phyloP scores from a whole-genome alignment of 37 sponge, comb jelly and placozoan genomes.

The Aplysina aerophoba region DNA sequence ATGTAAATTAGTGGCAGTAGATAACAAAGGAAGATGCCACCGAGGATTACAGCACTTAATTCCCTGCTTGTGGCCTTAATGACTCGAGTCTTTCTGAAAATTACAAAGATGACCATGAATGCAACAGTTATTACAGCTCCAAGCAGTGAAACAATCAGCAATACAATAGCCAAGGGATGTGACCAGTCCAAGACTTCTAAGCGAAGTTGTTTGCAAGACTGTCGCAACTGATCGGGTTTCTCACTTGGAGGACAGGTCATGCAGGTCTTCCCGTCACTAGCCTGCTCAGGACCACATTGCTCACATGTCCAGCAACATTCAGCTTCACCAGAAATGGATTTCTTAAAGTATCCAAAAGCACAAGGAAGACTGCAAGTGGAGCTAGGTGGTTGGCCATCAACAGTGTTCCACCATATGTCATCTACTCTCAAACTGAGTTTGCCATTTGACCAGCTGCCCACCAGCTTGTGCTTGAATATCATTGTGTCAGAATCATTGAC shows the following conservation, averaged over 20 bases:
- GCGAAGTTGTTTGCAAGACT: slow-evolving; percentile 32
- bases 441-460: slow-evolving; percentile 11
- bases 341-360: slow-evolving; percentile 28
- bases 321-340: slow-evolving; percentile 2
- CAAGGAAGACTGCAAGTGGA: slow-evolving; percentile 57
- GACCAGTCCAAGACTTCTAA: slow-evolving; percentile 18
- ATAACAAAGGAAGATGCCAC: slow-evolving; percentile 55
- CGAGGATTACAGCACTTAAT: slow-evolving; percentile 53
- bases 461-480: neutral
- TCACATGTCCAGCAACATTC: slow-evolving; percentile 67
- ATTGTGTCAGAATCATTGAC: neutral
- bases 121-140: slow-evolving; percentile 43
- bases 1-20: slow-evolving; percentile 45
- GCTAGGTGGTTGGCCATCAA: neutral
- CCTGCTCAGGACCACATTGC: slow-evolving; percentile 32
- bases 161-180: slow-evolving; percentile 18
- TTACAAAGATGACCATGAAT: slow-evolving; percentile 42
- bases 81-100: slow-evolving; percentile 31
- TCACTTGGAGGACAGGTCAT: slow-evolving; percentile 39
- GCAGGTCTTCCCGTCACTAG: slow-evolving; percentile 33
- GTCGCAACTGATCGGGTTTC: slow-evolving; percentile 32
- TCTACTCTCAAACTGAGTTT: no score
- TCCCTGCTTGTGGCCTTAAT: slow-evolving; percentile 79
- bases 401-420: no score
- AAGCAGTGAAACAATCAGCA: slow-evolving; percentile 34